phyloP scores from a whole-genome alignment of 2,113 vertebrate genomes.

The Psephotus haematonotus region DNA sequence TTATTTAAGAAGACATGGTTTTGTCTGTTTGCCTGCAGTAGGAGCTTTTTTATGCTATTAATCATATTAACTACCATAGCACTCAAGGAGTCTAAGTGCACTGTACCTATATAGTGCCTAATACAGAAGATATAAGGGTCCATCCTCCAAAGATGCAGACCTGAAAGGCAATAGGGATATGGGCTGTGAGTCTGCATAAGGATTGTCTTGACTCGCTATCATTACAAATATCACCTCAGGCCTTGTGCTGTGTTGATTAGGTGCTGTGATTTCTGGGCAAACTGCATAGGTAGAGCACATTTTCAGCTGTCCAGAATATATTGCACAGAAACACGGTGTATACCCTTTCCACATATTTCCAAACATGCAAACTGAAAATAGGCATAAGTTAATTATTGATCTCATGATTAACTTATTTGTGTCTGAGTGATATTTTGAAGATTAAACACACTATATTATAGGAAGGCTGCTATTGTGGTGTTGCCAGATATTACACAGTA shows the following conservation, averaged over 20 bases:
- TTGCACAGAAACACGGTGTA: not conserved
- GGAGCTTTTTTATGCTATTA: not conserved
- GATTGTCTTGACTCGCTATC: not conserved
- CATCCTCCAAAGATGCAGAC: not conserved
- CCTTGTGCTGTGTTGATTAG: not conserved
- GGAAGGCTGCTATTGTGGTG: not conserved
- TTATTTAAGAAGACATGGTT: not conserved
- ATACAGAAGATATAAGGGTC: not conserved
- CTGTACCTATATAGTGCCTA: not conserved
- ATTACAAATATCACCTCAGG: not conserved
- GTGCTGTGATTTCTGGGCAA: not conserved
- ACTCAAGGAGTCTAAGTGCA: not conserved
- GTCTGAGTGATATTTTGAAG: not conserved
- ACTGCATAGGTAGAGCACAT: not conserved
- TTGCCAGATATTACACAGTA: not conserved
- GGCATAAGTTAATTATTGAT: not conserved
- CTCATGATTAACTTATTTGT: not conserved
- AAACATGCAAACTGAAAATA: not conserved
- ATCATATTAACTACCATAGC: not conserved
- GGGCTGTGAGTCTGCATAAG: not conserved
- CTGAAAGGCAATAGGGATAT: not conserved
- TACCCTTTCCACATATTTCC: not conserved
- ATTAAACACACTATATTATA: not conserved
- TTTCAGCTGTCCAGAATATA: not conserved
- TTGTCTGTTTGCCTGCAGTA: not conserved